phyloP scores from a whole-genome alignment of 2,113 vertebrate species.

The Uria aalge region DNA sequence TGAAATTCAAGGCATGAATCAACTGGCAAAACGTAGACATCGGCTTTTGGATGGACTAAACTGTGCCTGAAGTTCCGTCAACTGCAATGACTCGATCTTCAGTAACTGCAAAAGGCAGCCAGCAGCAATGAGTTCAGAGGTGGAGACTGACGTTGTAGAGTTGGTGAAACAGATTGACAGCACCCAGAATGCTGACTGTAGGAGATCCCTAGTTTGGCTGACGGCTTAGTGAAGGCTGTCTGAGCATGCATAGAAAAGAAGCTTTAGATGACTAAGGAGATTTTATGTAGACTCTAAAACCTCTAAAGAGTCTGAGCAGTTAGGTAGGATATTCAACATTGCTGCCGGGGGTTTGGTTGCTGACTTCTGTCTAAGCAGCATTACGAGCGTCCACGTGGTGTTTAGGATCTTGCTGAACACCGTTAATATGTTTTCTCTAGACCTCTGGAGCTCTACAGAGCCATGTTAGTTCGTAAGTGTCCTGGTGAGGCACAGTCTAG shows the following conservation, averaged over 20 bases:
- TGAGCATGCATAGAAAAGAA: constrained; percentile 4
- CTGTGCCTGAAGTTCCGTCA: not conserved
- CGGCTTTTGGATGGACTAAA: not conserved
- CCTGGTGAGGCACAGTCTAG: not conserved
- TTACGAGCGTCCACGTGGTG: not conserved
- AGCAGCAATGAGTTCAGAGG: fast-evolving
- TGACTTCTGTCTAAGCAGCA: not conserved
- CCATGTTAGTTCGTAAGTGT: fast-evolving
- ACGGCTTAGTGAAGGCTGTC: not conserved
- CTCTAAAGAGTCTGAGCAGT: not conserved
- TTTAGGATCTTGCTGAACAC: not conserved
- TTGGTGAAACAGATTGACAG: not conserved
- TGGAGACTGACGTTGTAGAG: not conserved
- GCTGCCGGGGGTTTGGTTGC: not conserved
- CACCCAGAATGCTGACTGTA: not conserved
- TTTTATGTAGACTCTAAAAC: not conserved
- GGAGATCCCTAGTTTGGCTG: not conserved
- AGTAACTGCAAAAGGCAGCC: not conserved
- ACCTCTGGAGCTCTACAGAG: not conserved
- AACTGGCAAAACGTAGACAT: not conserved
- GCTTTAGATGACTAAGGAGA: constrained; percentile 35
- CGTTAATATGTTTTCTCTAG: not conserved
- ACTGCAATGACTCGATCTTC: not conserved
- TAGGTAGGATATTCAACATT: not conserved
- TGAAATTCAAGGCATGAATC: not conserved